Evolutionary conservation across 2,113 vertebrate species (phyloP), one percentile per base, ranked within the genome.

Genomic region (Craseonycteris thonglongyai): DNA sequence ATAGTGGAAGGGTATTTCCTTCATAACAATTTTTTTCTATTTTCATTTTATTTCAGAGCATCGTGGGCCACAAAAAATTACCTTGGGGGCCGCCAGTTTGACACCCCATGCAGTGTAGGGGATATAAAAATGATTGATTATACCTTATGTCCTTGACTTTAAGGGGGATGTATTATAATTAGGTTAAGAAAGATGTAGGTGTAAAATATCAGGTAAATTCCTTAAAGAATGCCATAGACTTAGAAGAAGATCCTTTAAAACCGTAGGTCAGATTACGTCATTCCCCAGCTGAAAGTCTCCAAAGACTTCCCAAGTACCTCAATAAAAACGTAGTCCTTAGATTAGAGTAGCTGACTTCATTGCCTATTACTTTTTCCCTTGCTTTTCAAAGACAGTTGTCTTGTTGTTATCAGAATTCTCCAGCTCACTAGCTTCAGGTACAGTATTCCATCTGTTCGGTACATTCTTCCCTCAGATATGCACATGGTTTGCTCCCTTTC

Each of bases 71-170:
- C n/a, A n/a, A n/a, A n/a, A n/a, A n/a, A n/a, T n/a, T n/a, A n/a
- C n/a, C n/a, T n/a, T n/a, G n/a, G n/a, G n/a, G n/a, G n/a, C n/a
- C n/a, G n/a, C n/a, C n/a, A n/a, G n/a, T n/a, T n/a, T n/a, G n/a
- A n/a, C n/a, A n/a, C n/a, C n/a, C n/a, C n/a, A n/a, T n/a, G n/a
- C n/a, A n/a, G 65, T 88, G 15, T 2, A 35, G 58, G 12, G 40
- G 7, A 82, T 79, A 79, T 13, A 42, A 78, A 85, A 79, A 91
- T n/a, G 45, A 93, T 59, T 63, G 81, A 88, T 95, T 90, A 42
- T 24, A 86, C 54, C 24, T 91, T 56, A 49, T n/a, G 18, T 22
- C 63, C 54, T 84, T 59, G 80, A 95, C 61, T 80, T 65, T 90
- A 95, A 93, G 80, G 18, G 72, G 19, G 24, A 51, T 47, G n/a